Evolutionary conservation across 2,797 vertebrate genomes (phyloP).

Genomic region (Syncerus caffer): DNA sequence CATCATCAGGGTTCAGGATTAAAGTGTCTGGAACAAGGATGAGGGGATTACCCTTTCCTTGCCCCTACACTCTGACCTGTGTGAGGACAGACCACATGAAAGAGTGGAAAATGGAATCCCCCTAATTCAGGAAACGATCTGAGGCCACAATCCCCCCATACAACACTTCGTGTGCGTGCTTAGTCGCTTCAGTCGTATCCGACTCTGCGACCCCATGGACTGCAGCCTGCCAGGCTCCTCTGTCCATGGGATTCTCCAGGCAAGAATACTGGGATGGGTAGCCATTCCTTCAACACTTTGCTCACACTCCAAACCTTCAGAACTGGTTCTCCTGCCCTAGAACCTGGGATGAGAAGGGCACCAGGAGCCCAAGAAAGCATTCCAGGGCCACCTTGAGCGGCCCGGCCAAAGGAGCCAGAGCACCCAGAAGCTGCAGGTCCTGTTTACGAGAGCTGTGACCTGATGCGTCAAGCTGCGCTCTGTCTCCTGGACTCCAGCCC

Average conservation of each 20-base stretch:
- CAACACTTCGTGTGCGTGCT: background rate
- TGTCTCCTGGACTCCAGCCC: background rate
- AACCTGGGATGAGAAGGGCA: background rate
- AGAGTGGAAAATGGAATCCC: accelerated
- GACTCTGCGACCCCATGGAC: background rate
- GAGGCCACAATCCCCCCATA: background rate
- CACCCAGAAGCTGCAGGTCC: background rate
- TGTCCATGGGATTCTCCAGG: background rate
- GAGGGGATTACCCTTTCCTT: background rate
- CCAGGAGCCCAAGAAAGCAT: background rate
- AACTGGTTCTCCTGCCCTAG: background rate
- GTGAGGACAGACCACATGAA: accelerated
- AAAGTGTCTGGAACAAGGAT: accelerated
- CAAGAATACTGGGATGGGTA: background rate
- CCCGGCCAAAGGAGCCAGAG: background rate
- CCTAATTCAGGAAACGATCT: background rate
- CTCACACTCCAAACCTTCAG: background rate
- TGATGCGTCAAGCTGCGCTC: background rate
- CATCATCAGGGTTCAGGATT: background rate
- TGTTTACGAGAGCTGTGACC: background rate
- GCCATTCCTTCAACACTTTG: background rate
- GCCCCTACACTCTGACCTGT: background rate
- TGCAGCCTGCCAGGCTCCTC: background rate
- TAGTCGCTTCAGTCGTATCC: background rate
- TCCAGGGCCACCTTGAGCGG: constrained; percentile 18